A percentile compares a stretch with the other conserved stretches of the same genome.
Conservation (phyloP, 2,888 invertebrate species). For the Apamea epomidion region DNA sequence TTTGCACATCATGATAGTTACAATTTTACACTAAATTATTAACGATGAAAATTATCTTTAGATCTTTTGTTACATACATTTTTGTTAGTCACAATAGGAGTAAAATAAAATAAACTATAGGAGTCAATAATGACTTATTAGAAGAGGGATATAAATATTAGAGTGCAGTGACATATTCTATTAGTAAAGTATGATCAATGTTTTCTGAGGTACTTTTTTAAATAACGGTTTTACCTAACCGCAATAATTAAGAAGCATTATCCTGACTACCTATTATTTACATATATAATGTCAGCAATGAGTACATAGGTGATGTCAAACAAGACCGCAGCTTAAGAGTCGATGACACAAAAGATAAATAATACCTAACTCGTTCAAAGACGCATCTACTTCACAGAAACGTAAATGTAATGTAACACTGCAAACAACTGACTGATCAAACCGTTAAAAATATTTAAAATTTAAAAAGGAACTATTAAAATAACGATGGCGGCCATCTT, state of each 20-base stretch:
- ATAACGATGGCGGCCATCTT: slow-evolving; percentile 43
- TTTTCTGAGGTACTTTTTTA: slow-evolving; percentile 15
- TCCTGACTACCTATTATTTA: slow-evolving; percentile 47
- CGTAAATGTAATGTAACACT: slow-evolving; percentile 46
- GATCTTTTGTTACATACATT: slow-evolving; percentile 33
- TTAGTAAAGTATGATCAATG: slow-evolving; percentile 25
- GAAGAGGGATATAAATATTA: not conserved
- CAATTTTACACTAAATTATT: slow-evolving; percentile 50
- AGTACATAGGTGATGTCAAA: slow-evolving; percentile 46
- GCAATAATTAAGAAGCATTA: slow-evolving; percentile 33
- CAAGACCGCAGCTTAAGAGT: slow-evolving; percentile 33
- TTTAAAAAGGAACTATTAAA: slow-evolving; percentile 40
- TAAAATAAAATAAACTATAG: not conserved
- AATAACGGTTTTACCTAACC: slow-evolving; percentile 29
- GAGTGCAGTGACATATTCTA: slow-evolving; percentile 3
- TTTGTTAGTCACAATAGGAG: slow-evolving; percentile 38
- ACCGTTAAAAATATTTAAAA: slow-evolving; percentile 29
- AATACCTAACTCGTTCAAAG: slow-evolving; percentile 36
- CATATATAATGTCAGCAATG: slow-evolving; percentile 36
- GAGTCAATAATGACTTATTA: slow-evolving; percentile 3
- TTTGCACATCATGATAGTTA: slow-evolving; percentile 58
- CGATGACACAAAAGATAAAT: slow-evolving; percentile 61
- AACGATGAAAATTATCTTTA: slow-evolving; percentile 20
- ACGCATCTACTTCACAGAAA: slow-evolving; percentile 46
- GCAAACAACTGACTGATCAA: slow-evolving; percentile 46